Conservation (phyloP, 2,888 invertebrate species). For the Yponomeuta evonymella region DNA sequence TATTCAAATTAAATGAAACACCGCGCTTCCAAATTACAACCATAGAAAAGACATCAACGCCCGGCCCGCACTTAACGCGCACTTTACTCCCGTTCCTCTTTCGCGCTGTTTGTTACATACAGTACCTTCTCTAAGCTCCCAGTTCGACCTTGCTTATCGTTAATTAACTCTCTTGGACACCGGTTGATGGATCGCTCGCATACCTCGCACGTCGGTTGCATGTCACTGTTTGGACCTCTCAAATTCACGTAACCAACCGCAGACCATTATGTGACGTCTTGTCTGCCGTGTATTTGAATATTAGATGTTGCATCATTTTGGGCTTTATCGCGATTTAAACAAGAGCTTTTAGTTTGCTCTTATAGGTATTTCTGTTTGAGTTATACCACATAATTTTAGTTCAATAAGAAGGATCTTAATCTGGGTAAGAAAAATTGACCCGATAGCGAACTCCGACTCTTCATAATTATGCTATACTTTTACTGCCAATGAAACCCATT, state of each 20-base stretch:
- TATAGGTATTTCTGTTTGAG: no score
- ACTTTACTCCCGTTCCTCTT: background rate
- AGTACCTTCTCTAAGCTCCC: conserved; percentile 10
- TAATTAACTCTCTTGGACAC: conserved; percentile 63
- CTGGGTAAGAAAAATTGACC: no score
- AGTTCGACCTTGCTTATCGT: conserved; percentile 63
- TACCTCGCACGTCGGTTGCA: conserved; percentile 8
- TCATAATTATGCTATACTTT: no score
- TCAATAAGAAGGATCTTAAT: no score
- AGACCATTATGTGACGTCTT: conserved; percentile 4
- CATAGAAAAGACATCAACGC: background rate
- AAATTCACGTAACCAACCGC: conserved; percentile 9
- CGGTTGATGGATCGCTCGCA: conserved; percentile 64
- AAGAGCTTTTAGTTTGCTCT: background rate
- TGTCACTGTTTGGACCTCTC: conserved; percentile 11
- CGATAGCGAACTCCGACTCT: no score
- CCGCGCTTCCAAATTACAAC: background rate
- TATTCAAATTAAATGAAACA: background rate
- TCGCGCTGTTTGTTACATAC: background rate
- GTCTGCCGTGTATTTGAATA: background rate
- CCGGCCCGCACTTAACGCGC: background rate
- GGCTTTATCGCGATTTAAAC: background rate
- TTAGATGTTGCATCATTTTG: background rate
- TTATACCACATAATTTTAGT: no score
- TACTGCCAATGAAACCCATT: no score